Percentiles rank a stretch among this genome's conserved stretches.
Conservation (phyloP, 1,140 invertebrate genomes). For the Listronotus oregonensis region DNA sequence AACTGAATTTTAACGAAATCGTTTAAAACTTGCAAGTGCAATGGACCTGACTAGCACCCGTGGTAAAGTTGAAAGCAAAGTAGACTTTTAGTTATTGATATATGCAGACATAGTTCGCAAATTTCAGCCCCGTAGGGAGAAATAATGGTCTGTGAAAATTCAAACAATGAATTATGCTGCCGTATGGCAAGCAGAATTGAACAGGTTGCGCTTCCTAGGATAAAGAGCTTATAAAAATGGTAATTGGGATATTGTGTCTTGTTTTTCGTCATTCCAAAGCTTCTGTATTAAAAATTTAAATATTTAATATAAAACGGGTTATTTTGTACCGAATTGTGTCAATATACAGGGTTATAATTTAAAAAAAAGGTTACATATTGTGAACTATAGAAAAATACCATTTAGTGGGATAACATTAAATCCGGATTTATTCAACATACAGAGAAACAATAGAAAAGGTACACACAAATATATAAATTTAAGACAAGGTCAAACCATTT, state of each 20-base stretch:
- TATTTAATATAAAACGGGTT: no score
- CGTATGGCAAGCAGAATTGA: slow-evolving; percentile 20
- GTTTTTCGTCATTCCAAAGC: neutral
- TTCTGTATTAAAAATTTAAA: neutral
- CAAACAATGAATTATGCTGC: slow-evolving; percentile 24
- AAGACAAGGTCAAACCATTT: no score
- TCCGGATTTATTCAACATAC: no score
- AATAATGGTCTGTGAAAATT: slow-evolving; percentile 29
- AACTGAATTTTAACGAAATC: no score
- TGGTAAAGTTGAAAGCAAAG: slow-evolving; percentile 11
- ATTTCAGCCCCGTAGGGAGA: slow-evolving; percentile 21
- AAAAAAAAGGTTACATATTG: no score
- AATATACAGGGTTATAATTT: no score
- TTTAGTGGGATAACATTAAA: no score
- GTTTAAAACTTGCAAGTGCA: no score
- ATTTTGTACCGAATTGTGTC: no score
- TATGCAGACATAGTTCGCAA: slow-evolving; percentile 25
- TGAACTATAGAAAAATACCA: no score
- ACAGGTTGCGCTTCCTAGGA: slow-evolving; percentile 20
- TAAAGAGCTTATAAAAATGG: slow-evolving; percentile 26
- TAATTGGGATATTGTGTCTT: slow-evolving; percentile 15
- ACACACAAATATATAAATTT: no score
- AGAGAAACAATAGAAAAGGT: no score
- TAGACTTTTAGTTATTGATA: slow-evolving; percentile 23
- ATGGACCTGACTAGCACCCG: neutral